Evolutionary conservation across 2,888 invertebrate species (phyloP).

Genomic region (Tetranychus truncatus): DNA sequence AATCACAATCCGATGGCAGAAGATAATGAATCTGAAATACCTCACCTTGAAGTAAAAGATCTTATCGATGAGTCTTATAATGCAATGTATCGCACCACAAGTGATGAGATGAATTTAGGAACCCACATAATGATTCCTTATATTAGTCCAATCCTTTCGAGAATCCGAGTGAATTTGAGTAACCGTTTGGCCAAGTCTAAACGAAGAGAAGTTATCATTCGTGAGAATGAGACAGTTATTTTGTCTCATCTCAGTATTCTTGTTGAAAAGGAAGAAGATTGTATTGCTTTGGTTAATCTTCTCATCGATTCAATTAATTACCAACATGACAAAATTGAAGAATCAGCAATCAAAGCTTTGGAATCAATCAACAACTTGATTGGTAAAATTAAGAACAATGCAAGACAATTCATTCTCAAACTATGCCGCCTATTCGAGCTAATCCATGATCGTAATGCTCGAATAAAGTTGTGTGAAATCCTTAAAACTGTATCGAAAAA

Average conservation of each 20-base stretch:
- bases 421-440: conserved; percentile 24
- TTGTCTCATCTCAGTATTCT: conserved; percentile 30
- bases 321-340: background rate
- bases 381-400: background rate
- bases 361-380: conserved; percentile 4
- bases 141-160: background rate
- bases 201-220: background rate
- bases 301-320: background rate
- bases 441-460: conserved; percentile 24
- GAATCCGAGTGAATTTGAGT: background rate
- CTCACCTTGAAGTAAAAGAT: background rate
- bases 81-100: conserved; percentile 21
- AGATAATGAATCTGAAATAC: background rate
- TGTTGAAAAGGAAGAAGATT: conserved; percentile 28
- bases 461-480: conserved; percentile 25
- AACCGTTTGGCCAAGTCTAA: background rate
- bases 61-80: background rate
- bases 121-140: background rate
- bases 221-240: conserved; percentile 28
- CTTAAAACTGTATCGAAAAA: conserved; percentile 37
- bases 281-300: background rate
- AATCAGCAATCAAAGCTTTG: background rate
- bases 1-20: background rate
- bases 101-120: conserved; percentile 5
- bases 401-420: background rate